Evolutionary conservation across 1,140 invertebrate species (phyloP).

Genomic region (Solenopsis invicta): DNA sequence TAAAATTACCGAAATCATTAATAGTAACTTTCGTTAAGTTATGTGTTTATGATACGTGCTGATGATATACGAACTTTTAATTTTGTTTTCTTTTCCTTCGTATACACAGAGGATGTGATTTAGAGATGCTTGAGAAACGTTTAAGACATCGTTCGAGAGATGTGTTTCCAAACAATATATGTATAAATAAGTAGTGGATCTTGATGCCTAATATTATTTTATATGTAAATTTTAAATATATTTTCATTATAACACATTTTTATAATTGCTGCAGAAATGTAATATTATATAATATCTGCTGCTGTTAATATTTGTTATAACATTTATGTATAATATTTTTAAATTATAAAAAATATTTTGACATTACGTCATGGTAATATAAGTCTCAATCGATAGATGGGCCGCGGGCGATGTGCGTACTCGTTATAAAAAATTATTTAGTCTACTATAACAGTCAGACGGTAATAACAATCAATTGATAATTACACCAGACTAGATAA

Average conservation of each 20-base stretch:
- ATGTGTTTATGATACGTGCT: neutral
- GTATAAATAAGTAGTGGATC: too few species aligned
- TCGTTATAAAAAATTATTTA: conserved; percentile 10
- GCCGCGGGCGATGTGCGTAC: neutral
- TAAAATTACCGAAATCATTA: neutral
- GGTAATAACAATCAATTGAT: neutral
- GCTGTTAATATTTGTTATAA: too few species aligned
- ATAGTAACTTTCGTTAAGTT: neutral
- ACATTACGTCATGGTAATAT: neutral
- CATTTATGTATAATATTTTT: neutral
- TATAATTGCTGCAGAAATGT: neutral
- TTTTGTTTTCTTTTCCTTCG: neutral
- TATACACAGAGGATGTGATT: neutral
- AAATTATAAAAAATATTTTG: neutral
- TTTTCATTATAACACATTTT: too few species aligned
- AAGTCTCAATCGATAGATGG: neutral
- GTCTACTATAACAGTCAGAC: neutral
- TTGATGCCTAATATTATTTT: too few species aligned
- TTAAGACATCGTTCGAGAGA: neutral
- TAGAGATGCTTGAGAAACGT: neutral
- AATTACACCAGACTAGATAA: neutral
- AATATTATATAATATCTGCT: conserved; percentile 7
- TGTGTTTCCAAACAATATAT: neutral
- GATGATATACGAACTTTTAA: neutral
- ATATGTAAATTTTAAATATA: too few species aligned